Evolutionary conservation across 2,113 vertebrate species (phyloP).

Genomic region (Enhydra lutris): DNA sequence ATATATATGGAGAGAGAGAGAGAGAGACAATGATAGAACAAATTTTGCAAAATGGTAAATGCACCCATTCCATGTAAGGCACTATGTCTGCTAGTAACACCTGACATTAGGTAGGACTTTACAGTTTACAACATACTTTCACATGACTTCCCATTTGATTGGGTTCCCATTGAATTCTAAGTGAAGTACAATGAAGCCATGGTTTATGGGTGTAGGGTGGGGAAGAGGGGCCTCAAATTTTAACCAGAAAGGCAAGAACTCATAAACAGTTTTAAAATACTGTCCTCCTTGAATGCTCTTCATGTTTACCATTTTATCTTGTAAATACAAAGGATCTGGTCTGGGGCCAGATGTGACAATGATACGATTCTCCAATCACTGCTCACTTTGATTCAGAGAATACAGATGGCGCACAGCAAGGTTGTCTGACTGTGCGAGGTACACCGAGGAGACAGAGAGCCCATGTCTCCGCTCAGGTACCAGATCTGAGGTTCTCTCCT

Average conservation of each 20-base stretch:
- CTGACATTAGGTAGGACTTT: neutral
- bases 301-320: neutral
- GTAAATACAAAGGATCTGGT: neutral
- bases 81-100: neutral
- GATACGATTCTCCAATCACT: neutral
- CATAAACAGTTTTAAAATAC: neutral
- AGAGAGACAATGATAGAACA: neutral
- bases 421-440: neutral
- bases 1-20: neutral
- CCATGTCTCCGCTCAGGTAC: neutral
- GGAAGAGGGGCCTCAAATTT: neutral
- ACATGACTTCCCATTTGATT: neutral
- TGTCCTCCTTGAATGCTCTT: neutral
- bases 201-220: neutral
- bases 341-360: neutral
- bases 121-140: neutral
- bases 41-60: neutral
- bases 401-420: neutral
- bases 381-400: neutral
- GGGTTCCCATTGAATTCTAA: neutral
- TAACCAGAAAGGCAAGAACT: neutral
- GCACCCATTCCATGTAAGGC: neutral
- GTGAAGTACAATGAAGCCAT: neutral
- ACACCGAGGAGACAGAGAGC: neutral
- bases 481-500: neutral